Conservation (phyloP, 2,113 vertebrate genomes). For the Dunckerocampus dactyliophorus region DNA sequence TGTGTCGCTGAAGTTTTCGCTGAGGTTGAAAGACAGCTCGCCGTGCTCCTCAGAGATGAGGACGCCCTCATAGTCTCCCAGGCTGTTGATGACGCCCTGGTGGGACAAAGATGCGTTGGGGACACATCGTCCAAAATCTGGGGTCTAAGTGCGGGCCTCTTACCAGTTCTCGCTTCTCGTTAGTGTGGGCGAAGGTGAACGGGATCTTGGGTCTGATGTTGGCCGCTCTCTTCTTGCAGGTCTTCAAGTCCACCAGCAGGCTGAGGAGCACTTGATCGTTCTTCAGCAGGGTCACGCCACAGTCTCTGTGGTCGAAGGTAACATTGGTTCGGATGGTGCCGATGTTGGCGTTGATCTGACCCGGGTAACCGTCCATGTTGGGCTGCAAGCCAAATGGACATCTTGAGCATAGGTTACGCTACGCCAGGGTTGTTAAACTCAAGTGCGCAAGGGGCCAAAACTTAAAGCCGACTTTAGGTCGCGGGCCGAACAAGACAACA, state of each 20-base stretch:
- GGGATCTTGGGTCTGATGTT: slow-evolving; percentile 68
- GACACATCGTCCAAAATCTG: neutral
- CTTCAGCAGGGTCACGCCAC: slow-evolving; percentile 57
- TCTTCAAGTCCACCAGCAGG: slow-evolving; percentile 45
- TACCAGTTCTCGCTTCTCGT: slow-evolving; percentile 58
- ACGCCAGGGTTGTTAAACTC: no score
- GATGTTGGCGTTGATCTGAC: slow-evolving; percentile 64
- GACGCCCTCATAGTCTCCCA: slow-evolving; percentile 28
- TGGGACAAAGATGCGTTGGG: neutral
- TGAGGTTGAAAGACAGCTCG: slow-evolving; percentile 42
- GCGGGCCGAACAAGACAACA: no score
- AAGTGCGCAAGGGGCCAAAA: no score
- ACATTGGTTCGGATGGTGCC: slow-evolving; percentile 57
- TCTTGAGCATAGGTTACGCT: neutral
- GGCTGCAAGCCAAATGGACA: slow-evolving; percentile 7
- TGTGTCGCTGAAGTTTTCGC: slow-evolving; percentile 60
- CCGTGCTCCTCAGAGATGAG: slow-evolving; percentile 28
- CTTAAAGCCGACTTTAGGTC: no score
- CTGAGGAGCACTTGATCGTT: slow-evolving; percentile 65
- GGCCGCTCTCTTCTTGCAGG: slow-evolving; percentile 39
- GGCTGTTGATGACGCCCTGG: slow-evolving; percentile 42
- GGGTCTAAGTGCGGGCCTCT: neutral
- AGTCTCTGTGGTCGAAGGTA: slow-evolving; percentile 56
- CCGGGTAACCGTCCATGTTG: slow-evolving; percentile 36
- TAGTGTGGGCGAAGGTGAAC: slow-evolving; percentile 66